Evolutionary conservation across 2,113 vertebrate species (phyloP), one percentile per base, ranked within the genome.

Genomic region (Bubo scandiacus): DNA sequence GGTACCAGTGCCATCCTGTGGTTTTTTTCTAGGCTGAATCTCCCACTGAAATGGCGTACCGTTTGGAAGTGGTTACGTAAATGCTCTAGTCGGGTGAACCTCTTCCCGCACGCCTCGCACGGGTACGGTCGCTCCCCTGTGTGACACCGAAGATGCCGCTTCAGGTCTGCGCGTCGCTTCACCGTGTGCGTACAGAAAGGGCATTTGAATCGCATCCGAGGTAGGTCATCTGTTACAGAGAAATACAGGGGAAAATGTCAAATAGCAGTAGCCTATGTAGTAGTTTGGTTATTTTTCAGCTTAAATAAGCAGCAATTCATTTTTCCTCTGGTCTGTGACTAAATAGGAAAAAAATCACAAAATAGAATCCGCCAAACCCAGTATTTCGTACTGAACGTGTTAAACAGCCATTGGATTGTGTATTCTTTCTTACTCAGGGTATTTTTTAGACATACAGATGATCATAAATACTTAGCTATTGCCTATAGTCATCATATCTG

Each of bases 41-140:
- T 29, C 72, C 3, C 15, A 38, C 4, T 1, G n/a, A 21, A n/a
- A 43, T 27, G 79, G 94, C 98, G 21, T 97, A 99, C 99, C 77
- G 99, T 99, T 94, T 99, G 99, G 97, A 99, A 99, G 94, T 99
- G 99, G 97, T 99, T 99, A 6, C 99, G 98, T 8, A 99, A 97
- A 71, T 99, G 99, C 95, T 99, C 99, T 23, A 99, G 98, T 34
- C 99, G 98, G 81, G 99, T 99, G 90, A 99, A 99, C 65, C 99
- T 98, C 61, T 99, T 99, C 21, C 99, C 99, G 66, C 99, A 99
- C 6, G 98, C 99, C 72, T 99, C 99, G 32, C 99, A 99, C 0
- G 99, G 99, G 86, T 99, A 99, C 1, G 99, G 99, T 52, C 99
- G 98, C 96, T 99, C 99, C 57, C 99, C 99, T 0, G 99, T 99